These are phyloP conservation scores for Mugil cephalus DNA, from an alignment of 2,113 vertebrate species.

Conservation along the genomic window DNA sequence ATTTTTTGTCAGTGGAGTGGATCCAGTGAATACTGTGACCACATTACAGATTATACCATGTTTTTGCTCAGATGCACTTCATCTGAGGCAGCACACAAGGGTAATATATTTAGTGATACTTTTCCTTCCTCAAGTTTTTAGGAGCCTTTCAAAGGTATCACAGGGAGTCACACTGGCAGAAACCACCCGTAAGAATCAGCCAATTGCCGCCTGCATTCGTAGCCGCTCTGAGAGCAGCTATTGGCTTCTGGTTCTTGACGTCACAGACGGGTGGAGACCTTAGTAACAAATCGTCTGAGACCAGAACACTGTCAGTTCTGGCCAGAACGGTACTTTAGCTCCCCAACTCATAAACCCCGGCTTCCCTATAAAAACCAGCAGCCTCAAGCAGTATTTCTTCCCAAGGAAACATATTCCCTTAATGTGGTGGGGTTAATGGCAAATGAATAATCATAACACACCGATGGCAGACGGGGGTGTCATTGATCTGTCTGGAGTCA, in stretches of 20 bases:
- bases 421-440: constrained; percentile 83
- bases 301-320: constrained; percentile 40
- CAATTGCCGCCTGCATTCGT: constrained; percentile 20
- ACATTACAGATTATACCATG: constrained; percentile 11
- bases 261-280: constrained; percentile 60
- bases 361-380: constrained; percentile 45
- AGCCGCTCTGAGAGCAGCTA: constrained; percentile 13
- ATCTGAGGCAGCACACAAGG: not conserved
- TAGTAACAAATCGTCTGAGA: constrained; percentile 60
- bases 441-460: constrained; percentile 91
- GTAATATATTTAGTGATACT: not conserved
- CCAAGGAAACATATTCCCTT: constrained; percentile 76
- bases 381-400: constrained; percentile 54
- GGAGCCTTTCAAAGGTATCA: constrained; percentile 10
- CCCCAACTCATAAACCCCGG: constrained; percentile 59
- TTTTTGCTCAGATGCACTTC: not conserved
- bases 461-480: constrained; percentile 87
- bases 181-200: constrained; percentile 31
- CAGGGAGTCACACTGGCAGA: constrained; percentile 6
- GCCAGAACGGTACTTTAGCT: constrained; percentile 38
- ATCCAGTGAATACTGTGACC: constrained; percentile 8
- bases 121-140: constrained; percentile 29
- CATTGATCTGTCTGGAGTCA: constrained; percentile 94
- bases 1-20: not conserved
- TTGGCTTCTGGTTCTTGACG: constrained; percentile 58